phyloP scores from a whole-genome alignment of 2,797 vertebrate genomes.

The Pteropus rufus region DNA sequence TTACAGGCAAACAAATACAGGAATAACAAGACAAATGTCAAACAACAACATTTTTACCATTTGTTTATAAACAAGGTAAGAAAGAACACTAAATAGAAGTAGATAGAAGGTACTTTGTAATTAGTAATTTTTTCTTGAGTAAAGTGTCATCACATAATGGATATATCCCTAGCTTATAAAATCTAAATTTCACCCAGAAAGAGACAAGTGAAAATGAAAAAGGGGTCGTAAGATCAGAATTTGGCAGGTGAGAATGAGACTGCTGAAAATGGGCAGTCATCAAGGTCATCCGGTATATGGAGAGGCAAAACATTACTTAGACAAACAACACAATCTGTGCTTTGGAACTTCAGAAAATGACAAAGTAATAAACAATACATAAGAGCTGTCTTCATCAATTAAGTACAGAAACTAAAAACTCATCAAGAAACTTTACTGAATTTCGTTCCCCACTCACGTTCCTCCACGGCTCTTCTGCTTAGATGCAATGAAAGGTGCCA shows the following conservation, averaged over 20 bases:
- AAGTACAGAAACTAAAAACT: background rate
- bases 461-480: background rate
- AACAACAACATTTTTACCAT: slow-evolving; percentile 22
- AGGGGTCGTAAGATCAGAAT: background rate
- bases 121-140: slow-evolving; percentile 12
- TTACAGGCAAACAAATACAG: background rate
- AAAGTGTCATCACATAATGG: background rate
- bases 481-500: background rate
- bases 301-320: background rate
- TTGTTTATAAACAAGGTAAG: background rate
- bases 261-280: fast-evolving
- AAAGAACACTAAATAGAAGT: slow-evolving; percentile 16
- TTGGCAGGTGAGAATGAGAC: slow-evolving; percentile 5
- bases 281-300: background rate
- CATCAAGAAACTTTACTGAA: background rate
- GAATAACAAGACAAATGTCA: background rate
- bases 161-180: background rate
- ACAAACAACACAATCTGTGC: background rate
- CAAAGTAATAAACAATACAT: background rate
- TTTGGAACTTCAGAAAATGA: background rate
- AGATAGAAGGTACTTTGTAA: background rate
- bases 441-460: background rate
- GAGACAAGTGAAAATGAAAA: slow-evolving; percentile 58
- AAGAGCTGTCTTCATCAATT: background rate
- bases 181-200: slow-evolving; percentile 7